These are phyloP conservation scores for Scotopteryx bipunctaria DNA, from an alignment of 2,888 invertebrate species.

Conservation along the genomic window DNA sequence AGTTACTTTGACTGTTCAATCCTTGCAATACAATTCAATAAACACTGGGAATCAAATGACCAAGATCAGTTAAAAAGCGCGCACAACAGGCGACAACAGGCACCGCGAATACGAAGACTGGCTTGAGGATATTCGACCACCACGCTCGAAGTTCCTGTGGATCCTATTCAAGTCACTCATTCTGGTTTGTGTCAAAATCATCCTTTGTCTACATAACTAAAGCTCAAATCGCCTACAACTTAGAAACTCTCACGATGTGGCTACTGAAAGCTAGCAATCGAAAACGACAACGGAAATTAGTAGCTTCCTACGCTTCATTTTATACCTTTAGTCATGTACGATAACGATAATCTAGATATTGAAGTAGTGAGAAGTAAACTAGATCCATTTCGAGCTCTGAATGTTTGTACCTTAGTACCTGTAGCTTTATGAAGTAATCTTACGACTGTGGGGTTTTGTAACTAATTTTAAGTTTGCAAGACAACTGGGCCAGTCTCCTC, in stretches of 20 bases:
- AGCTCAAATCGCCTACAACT: too few species aligned
- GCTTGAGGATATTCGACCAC: too few species aligned
- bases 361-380: constrained; percentile 14
- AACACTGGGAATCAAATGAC: too few species aligned
- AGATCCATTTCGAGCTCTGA: constrained; percentile 12
- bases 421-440: constrained; percentile 1
- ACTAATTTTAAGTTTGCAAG: constrained; percentile 9
- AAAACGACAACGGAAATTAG: constrained; percentile 2
- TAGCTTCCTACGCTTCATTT: constrained; percentile 13
- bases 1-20: too few species aligned
- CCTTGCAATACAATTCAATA: too few species aligned
- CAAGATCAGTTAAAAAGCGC: too few species aligned
- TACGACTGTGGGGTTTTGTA: constrained; percentile 1
- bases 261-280: background rate
- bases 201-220: too few species aligned
- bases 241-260: background rate
- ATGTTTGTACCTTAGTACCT: background rate
- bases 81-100: too few species aligned
- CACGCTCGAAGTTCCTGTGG: too few species aligned
- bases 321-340: constrained; percentile 7
- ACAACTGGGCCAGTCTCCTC: constrained; percentile 29
- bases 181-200: too few species aligned
- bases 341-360: constrained; percentile 10
- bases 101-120: too few species aligned
- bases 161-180: too few species aligned